Evolutionary conservation across 1,140 invertebrate species (phyloP).

Genomic region (Yoshiicerus persimilis): DNA sequence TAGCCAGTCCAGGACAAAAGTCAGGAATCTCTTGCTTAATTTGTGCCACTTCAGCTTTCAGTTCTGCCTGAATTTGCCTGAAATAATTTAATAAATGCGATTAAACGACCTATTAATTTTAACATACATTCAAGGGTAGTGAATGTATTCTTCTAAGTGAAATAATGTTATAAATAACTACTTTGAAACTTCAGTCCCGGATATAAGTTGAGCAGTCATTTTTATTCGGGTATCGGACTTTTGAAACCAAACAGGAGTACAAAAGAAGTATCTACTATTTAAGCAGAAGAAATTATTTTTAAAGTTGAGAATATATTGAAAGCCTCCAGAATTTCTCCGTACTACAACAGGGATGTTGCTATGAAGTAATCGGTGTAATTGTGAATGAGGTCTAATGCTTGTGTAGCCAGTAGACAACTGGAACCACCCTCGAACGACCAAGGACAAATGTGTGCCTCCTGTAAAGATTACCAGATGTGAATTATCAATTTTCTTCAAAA

Average conservation of each 20-base stretch:
- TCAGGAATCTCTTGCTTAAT: constrained; percentile 63
- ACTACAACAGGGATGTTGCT: background rate
- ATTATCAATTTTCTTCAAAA: background rate
- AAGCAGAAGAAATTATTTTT: background rate
- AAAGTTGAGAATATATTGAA: too few species aligned
- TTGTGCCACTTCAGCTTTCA: constrained; percentile 66
- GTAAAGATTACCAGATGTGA: background rate
- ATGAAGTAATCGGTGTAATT: background rate
- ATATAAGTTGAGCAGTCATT: constrained; percentile 60
- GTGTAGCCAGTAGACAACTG: background rate
- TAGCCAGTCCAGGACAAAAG: constrained; percentile 75
- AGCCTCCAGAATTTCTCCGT: too few species aligned
- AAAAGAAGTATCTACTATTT: background rate
- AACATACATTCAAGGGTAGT: background rate
- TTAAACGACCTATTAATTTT: background rate
- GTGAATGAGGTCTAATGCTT: background rate
- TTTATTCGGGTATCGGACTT: background rate
- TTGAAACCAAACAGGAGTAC: background rate
- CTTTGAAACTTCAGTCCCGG: constrained; percentile 65
- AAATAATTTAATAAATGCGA: background rate
- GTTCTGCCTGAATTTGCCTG: constrained; percentile 73
- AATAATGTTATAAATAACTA: constrained; percentile 55
- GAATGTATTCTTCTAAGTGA: background rate
- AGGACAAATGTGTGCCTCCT: background rate
- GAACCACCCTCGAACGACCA: background rate